Base-by-base conservation (phyloP, 1,140 invertebrate genomes). In the Agrypnia vestita region DNA sequence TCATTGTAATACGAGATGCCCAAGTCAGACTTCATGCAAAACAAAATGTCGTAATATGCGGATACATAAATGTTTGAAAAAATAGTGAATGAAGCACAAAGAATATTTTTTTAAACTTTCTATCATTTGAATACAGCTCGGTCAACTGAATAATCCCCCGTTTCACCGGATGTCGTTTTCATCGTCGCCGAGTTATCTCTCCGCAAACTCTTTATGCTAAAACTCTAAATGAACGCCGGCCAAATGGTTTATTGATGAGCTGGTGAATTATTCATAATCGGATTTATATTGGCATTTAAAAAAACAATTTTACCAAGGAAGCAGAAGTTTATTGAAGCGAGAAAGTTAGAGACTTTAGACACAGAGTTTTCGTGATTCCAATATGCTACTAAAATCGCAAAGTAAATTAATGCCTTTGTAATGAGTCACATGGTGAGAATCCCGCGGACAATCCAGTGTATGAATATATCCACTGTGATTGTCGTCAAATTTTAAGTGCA, bases 71-170 rank as follows among this genome's bases (percentile, higher is more conserved):
- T 21, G n/a, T 77, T 79, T 56, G 19, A 79, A 72, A 79, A 72
- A 79, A 59, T 61, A 35, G 10, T 72, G 67, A 72, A 72, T 79
- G 67, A 76, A 15, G 61, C 17, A 46, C 53, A 49, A 76, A 69
- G 56, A 76, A 76, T 25, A 21, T 64, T 47, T 46, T 62, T 76
- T 76, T 46, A 59, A 81, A 81, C 80, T 81, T 81, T 81, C 80
- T 46, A 81, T 55, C 76, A 81, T 81, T 81, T 78, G 67, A 81
- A 81, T 81, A 79, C 43, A 46, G 75, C 64, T 74, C 46, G 55
- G 17, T 21, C 13, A 11, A 25, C 47, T 81, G 79, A 81, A 81
- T 81, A 77, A 81, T 77, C 77, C 67, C 21, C 9, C 1, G 75
- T 77, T 81, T 81, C 75, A 77, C 79, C 75, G 79, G 79, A 81